A percentile compares a stretch with the other conserved stretches of the same genome.
Conservation (phyloP, 2,888 invertebrate genomes). For the Tetragnatha montana region DNA sequence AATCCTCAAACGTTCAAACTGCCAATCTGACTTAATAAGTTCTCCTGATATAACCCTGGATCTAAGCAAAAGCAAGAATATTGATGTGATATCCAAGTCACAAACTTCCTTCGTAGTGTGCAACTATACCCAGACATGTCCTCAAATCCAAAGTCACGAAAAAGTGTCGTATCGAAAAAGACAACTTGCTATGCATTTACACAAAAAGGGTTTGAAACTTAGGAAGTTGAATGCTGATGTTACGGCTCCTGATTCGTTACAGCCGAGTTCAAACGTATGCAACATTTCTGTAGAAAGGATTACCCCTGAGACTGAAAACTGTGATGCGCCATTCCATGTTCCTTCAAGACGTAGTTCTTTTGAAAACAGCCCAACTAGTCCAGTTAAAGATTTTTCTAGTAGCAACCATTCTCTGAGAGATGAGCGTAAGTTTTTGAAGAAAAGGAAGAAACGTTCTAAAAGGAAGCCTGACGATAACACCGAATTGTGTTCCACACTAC, state of each 20-base stretch:
- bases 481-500: not conserved
- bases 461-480: slow-evolving; percentile 2
- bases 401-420: not conserved
- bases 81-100: slow-evolving; percentile 20
- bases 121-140: slow-evolving; percentile 18
- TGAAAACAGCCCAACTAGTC: slow-evolving; percentile 16
- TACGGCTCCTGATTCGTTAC: not conserved
- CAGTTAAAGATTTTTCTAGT: slow-evolving; percentile 3
- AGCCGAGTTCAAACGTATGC: not conserved
- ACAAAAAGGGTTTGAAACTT: slow-evolving; percentile 18
- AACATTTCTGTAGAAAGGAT: not conserved
- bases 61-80: slow-evolving; percentile 14
- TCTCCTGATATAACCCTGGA: slow-evolving; percentile 3
- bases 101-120: slow-evolving; percentile 24
- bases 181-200: slow-evolving; percentile 12
- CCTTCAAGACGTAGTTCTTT: not conserved
- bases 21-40: slow-evolving; percentile 21
- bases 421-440: not conserved
- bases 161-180: slow-evolving; percentile 11
- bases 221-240: slow-evolving; percentile 19
- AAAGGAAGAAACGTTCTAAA: not conserved
- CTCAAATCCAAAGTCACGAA: slow-evolving; percentile 27
- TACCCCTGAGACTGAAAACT: not conserved
- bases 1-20: slow-evolving; percentile 48
- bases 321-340: slow-evolving; percentile 5